These are phyloP conservation scores for Rhyacophila evoluta DNA, from an alignment of 2,888 invertebrate species.

Conservation along the genomic window DNA sequence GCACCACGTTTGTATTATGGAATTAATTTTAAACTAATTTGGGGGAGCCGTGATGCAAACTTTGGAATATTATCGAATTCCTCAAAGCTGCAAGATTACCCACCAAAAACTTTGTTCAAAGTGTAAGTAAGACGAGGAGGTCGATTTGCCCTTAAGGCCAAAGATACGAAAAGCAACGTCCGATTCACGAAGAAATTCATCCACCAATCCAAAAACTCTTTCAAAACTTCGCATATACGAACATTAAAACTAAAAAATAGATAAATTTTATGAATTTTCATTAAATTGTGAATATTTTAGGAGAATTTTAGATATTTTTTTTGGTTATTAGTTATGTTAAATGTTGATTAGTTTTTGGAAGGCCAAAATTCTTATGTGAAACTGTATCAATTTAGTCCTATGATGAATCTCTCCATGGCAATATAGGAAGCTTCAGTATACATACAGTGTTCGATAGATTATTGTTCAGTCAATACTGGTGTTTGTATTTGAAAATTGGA, in stretches of 20 bases:
- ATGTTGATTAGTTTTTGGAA: too few species aligned
- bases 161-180: constrained; percentile 26
- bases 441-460: constrained; percentile 11
- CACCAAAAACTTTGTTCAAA: constrained; percentile 34
- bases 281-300: too few species aligned
- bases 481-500: constrained; percentile 44
- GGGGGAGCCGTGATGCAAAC: constrained; percentile 40
- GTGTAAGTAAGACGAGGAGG: constrained; percentile 29
- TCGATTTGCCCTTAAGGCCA: constrained; percentile 46
- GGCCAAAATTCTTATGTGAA: too few species aligned
- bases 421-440: constrained; percentile 27
- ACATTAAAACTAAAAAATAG: too few species aligned
- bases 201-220: too few species aligned
- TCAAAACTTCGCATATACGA: too few species aligned
- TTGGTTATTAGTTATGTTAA: too few species aligned
- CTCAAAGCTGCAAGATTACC: constrained; percentile 46
- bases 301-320: too few species aligned
- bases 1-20: constrained; percentile 44
- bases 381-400: constrained; percentile 25
- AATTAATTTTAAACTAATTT: constrained; percentile 54
- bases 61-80: constrained; percentile 51
- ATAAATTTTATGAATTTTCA: too few species aligned
- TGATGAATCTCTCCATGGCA: constrained; percentile 40
- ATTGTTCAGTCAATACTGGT: constrained; percentile 45
- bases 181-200: too few species aligned